These are phyloP conservation scores for Tragulus kanchil DNA, from an alignment of 2,113 vertebrate genomes.

Conservation along the genomic window DNA sequence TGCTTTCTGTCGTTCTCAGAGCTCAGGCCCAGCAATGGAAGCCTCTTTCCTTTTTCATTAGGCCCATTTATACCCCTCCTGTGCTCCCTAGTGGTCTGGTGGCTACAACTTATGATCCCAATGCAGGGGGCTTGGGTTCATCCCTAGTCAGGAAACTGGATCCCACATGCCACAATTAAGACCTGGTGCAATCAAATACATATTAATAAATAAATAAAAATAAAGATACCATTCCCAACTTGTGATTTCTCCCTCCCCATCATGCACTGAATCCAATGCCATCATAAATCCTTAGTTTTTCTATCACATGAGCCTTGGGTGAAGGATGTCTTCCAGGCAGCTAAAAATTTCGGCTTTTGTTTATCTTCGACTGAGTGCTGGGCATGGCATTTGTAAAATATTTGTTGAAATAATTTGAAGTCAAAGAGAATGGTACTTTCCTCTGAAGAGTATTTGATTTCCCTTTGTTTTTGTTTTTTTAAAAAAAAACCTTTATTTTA, in stretches of 20 bases:
- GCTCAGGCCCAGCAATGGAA: background rate
- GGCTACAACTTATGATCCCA: background rate
- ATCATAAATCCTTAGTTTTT: background rate
- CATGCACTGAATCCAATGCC: background rate
- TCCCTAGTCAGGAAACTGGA: background rate
- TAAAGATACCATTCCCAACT: background rate
- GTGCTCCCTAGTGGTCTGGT: background rate
- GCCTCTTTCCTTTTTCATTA: background rate
- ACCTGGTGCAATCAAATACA: background rate
- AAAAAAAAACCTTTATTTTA: too few relatives aligned
- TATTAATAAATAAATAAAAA: background rate
- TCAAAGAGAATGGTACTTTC: background rate
- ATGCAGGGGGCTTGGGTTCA: background rate
- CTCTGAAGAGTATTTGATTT: background rate
- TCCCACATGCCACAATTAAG: background rate
- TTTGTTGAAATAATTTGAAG: background rate
- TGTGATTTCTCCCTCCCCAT: background rate
- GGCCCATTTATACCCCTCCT: background rate
- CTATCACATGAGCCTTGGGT: background rate
- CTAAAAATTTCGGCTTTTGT: background rate
- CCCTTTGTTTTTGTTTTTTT: background rate
- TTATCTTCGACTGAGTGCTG: background rate
- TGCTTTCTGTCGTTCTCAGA: background rate
- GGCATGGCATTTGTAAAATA: background rate
- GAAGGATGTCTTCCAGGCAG: background rate